Conservation (phyloP, 1,140 invertebrate genomes). For the Drosophila eugracilis region DNA sequence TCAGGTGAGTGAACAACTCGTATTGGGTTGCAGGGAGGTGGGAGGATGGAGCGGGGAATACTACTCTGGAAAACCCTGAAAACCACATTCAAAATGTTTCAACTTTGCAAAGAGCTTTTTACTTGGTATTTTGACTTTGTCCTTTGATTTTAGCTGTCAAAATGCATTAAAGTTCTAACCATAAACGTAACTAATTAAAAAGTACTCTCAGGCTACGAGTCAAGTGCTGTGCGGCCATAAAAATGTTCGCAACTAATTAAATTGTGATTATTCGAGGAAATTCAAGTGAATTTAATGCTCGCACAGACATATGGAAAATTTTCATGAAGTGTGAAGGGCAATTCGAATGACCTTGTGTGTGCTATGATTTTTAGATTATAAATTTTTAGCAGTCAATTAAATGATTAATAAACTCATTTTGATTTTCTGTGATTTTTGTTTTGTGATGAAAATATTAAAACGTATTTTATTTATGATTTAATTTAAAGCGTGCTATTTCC, state of each 20-base stretch:
- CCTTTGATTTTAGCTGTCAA: conserved; percentile 35
- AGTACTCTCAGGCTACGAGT: conserved; percentile 23
- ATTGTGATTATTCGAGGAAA: conserved; percentile 34
- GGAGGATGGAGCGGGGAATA: no score
- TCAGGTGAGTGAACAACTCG: conserved; percentile 40
- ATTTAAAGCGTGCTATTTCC: not conserved
- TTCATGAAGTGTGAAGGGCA: conserved; percentile 16
- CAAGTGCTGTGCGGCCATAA: conserved; percentile 23
- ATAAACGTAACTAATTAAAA: conserved; percentile 56
- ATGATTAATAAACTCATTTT: no score
- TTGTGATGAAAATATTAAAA: not conserved
- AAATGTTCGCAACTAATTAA: conserved; percentile 43
- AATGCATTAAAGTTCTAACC: conserved; percentile 41
- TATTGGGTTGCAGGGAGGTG: no score
- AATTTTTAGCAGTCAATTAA: no score
- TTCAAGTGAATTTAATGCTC: conserved; percentile 36
- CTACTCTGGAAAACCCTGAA: conserved; percentile 1
- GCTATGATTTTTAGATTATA: not conserved
- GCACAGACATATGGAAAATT: conserved; percentile 10
- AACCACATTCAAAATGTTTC: conserved; percentile 27
- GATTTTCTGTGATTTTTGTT: not conserved
- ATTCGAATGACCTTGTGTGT: conserved; percentile 10
- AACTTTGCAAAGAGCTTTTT: conserved; percentile 11
- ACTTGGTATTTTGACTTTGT: conserved; percentile 2
- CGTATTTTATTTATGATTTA: not conserved